Percentiles rank a stretch among this genome's conserved stretches.
Conservation (phyloP, 2,113 vertebrate genomes). For the Melanerpes aurifrons region DNA sequence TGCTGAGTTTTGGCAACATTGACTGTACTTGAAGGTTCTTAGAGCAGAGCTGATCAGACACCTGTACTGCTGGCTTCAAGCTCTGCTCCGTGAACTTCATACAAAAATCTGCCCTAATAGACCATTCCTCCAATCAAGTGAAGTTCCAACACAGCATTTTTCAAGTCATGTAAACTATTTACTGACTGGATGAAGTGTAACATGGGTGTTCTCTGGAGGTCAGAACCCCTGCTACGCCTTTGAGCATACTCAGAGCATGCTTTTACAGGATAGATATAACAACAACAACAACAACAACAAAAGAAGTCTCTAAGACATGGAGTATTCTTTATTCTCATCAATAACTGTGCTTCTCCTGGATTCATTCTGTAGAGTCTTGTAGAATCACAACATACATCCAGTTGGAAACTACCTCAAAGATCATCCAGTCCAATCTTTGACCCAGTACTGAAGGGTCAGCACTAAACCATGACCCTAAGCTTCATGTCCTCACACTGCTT, state of each 20-base stretch:
- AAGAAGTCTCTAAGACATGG: background rate
- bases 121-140: background rate
- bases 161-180: background rate
- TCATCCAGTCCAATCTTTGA: too few relatives aligned
- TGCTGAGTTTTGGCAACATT: background rate
- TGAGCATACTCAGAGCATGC: background rate
- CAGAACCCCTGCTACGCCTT: background rate
- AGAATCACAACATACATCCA: background rate
- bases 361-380: background rate
- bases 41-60: background rate
- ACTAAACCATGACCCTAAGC: too few relatives aligned
- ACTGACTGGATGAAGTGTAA: background rate
- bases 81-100: background rate
- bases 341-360: background rate
- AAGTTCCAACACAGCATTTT: background rate
- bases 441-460: too few relatives aligned
- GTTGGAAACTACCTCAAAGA: too few relatives aligned
- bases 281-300: background rate
- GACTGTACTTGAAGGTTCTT: background rate
- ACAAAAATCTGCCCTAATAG: background rate
- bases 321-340: background rate
- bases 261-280: background rate
- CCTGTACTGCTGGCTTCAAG: background rate
- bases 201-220: background rate
- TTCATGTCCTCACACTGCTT: too few relatives aligned